phyloP scores from a whole-genome alignment of 2,888 invertebrate genomes.

The Mongoloraphidia duomilia region DNA sequence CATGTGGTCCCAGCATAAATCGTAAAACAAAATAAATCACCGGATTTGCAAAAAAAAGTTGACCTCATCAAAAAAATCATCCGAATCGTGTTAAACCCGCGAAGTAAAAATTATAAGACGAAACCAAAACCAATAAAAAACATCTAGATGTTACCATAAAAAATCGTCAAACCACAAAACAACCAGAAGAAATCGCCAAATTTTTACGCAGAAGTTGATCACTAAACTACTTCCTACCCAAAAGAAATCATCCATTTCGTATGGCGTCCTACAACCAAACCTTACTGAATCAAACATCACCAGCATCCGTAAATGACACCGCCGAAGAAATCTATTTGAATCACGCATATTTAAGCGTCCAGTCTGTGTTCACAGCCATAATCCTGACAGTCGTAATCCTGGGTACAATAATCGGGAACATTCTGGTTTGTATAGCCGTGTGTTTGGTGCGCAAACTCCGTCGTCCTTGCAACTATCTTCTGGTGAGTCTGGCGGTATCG shows the following conservation, averaged over 20 bases:
- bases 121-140: too few species aligned
- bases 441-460: slow-evolving; percentile 84
- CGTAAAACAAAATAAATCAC: too few species aligned
- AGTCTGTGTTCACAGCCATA: slow-evolving; percentile 54
- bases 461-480: slow-evolving; percentile 77
- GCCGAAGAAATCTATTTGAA: background rate
- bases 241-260: slow-evolving; percentile 17
- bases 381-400: slow-evolving; percentile 61
- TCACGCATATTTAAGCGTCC: slow-evolving; percentile 21
- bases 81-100: too few species aligned
- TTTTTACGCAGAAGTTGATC: too few species aligned
- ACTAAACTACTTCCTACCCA: too few species aligned
- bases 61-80: too few species aligned
- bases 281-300: slow-evolving; percentile 10
- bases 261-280: slow-evolving; percentile 27
- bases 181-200: too few species aligned
- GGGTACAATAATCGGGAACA: slow-evolving; percentile 75
- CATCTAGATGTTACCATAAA: too few species aligned
- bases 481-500: slow-evolving; percentile 90
- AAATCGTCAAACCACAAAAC: too few species aligned
- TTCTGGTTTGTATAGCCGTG: slow-evolving; percentile 89
- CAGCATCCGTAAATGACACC: slow-evolving; percentile 11
- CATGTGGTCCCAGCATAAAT: too few species aligned
- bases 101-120: too few species aligned
- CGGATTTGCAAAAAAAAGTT: too few species aligned